These are phyloP conservation scores for Tyria jacobaeae DNA, from an alignment of 2,888 invertebrate species.

Conservation along the genomic window DNA sequence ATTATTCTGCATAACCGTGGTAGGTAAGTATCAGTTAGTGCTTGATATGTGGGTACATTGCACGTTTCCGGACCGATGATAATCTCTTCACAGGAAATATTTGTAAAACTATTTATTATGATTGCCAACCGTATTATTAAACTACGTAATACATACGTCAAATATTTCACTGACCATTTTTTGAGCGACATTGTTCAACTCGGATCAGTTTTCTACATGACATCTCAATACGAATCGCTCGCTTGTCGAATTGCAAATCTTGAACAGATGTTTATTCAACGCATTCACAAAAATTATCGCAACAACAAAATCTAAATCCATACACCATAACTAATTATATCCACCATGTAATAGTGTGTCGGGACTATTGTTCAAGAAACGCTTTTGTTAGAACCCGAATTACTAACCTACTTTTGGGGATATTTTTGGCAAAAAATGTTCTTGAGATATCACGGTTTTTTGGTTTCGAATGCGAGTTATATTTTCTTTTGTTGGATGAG, in stretches of 20 bases:
- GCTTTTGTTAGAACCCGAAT: slow-evolving; percentile 77
- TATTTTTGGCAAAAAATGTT: slow-evolving; percentile 74
- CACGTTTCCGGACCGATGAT: slow-evolving; percentile 24
- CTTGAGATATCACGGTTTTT: slow-evolving; percentile 81
- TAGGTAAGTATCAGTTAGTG: background rate
- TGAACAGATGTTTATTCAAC: slow-evolving; percentile 81
- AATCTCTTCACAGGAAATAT: slow-evolving; percentile 26
- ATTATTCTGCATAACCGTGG: background rate
- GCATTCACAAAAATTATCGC: slow-evolving; percentile 84
- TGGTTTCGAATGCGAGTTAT: slow-evolving; percentile 79
- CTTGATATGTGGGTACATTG: slow-evolving; percentile 6
- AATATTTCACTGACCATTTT: slow-evolving; percentile 74
- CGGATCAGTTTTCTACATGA: slow-evolving; percentile 83
- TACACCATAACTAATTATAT: slow-evolving; percentile 86
- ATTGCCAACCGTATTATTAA: slow-evolving; percentile 42
- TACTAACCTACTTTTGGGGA: slow-evolving; percentile 86
- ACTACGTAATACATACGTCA: slow-evolving; percentile 33
- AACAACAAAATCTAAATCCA: slow-evolving; percentile 85
- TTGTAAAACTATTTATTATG: slow-evolving; percentile 39
- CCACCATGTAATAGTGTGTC: slow-evolving; percentile 81
- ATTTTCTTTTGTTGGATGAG: slow-evolving; percentile 74
- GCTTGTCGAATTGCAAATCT: slow-evolving; percentile 79
- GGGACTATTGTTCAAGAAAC: slow-evolving; percentile 70
- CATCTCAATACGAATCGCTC: slow-evolving; percentile 76
- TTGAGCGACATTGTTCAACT: slow-evolving; percentile 70